Conservation (phyloP, 2,888 invertebrate species). For the Papilio gigon region DNA sequence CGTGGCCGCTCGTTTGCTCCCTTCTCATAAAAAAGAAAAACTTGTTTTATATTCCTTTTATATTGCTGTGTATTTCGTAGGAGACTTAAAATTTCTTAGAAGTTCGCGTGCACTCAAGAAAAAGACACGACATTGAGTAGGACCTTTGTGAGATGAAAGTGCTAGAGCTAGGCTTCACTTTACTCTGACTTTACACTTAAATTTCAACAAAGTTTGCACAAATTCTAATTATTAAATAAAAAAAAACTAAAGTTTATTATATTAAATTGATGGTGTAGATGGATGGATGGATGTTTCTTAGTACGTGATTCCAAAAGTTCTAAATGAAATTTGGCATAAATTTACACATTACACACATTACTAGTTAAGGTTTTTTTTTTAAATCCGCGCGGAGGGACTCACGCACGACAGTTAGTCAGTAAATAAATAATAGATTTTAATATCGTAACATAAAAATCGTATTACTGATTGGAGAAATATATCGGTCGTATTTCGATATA, state of each 20-base stretch:
- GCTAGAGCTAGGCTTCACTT: conserved; percentile 22
- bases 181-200: neutral
- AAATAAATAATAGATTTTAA: neutral
- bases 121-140: conserved; percentile 31
- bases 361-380: too few species aligned
- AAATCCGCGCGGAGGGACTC: too few species aligned
- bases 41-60: conserved; percentile 2
- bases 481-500: conserved; percentile 18
- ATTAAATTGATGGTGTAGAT: too few species aligned
- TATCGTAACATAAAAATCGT: conserved; percentile 7
- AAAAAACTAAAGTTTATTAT: neutral
- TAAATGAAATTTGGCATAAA: too few species aligned
- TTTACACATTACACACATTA: too few species aligned
- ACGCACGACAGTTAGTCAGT: too few species aligned
- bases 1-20: too few species aligned
- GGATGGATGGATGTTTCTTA: too few species aligned
- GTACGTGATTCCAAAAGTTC: too few species aligned
- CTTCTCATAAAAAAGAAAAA: too few species aligned
- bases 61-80: neutral
- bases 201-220: too few species aligned
- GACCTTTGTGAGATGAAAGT: conserved; percentile 16
- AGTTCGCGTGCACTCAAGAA: conserved; percentile 24
- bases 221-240: neutral
- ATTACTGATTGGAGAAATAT: conserved; percentile 16
- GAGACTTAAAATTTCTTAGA: conserved; percentile 2